Evolutionary conservation across 2,797 vertebrate genomes (phyloP), one percentile per base, ranked within the genome.

Genomic region (Eurystomus glaucurus): DNA sequence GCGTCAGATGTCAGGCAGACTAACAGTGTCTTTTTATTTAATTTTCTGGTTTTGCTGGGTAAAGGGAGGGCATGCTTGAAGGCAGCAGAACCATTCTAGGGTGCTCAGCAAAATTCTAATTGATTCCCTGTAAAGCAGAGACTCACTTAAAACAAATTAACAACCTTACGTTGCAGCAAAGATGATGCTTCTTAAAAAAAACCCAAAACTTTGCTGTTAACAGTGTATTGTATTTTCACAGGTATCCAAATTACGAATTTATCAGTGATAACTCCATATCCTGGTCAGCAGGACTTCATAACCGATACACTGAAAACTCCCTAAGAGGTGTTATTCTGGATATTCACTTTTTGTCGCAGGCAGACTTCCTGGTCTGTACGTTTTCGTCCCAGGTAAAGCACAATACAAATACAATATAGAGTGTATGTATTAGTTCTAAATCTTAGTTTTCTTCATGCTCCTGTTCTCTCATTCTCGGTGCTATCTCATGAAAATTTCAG

Each of bases 201-300:
- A n/a, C 31, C 2, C 8, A 20, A 61, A 13, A 18, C 33, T 54
- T 41, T 57, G 7, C 15, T 85, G 13, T 88, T 97, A 94, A 95
- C 28, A 31, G 5, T 78, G 26, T 54, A 2, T 78, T 95, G 20
- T 95, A 13, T 91, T 96, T 97, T 95, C 88, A 74, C 96, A 99
- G 99, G 98, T 99, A 99, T 90, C 99, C 99, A 45, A 99, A 98
- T 88, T 99, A 99, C 2, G 99, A 99, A 98, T 99, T 99, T 98
- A 99, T 99, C 98, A 99, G 99, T 77, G 99, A 99, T 97, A 99
- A 99, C 97, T 99, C 99, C 97, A 99, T 99, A 98, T 99, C 99
- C 28, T 99, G 99, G 99, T 99, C 99, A 31, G 99, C 99, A 5
- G 99, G 99, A 74, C 98, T 99, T 64, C 99, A 99, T 94, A 99